These are phyloP conservation scores for Siniperca scherzeri DNA, from an alignment of 2,797 vertebrate genomes.

Conservation along the genomic window DNA sequence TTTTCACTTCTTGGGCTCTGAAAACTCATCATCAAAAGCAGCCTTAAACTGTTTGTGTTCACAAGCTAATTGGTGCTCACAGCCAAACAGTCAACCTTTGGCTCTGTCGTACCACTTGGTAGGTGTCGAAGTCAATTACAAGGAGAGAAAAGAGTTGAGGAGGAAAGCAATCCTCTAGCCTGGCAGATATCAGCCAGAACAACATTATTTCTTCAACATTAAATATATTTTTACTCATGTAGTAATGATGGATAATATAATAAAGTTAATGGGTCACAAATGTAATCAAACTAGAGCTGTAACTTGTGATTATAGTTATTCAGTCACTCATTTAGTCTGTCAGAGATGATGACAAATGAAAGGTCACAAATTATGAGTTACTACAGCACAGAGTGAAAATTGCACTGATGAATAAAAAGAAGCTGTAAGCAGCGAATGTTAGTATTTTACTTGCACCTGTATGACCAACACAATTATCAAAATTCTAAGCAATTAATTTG, in stretches of 20 bases:
- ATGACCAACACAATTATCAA: neutral
- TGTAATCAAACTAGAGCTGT: constrained; percentile 17
- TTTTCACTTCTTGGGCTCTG: constrained; percentile 3
- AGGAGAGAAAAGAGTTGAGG: constrained; percentile 20
- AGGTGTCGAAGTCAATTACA: constrained; percentile 55
- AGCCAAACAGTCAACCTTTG: constrained; percentile 40
- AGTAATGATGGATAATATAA: constrained; percentile 2
- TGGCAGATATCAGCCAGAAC: constrained; percentile 4
- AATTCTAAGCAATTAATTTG: neutral
- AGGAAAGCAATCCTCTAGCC: constrained; percentile 6
- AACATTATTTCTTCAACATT: constrained; percentile 26
- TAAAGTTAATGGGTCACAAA: constrained; percentile 23
- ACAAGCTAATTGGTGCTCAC: constrained; percentile 53
- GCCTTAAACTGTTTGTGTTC: constrained; percentile 56
- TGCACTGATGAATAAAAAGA: neutral
- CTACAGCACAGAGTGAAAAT: neutral
- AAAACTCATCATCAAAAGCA: constrained; percentile 17
- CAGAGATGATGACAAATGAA: constrained; percentile 16
- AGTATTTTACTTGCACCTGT: neutral
- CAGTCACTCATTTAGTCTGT: constrained; percentile 5
- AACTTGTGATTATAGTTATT: constrained; percentile 25
- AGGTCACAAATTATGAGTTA: constrained; percentile 2
- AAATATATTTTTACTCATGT: neutral
- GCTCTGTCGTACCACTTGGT: constrained; percentile 13
- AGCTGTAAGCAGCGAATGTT: neutral